Percentiles rank a stretch among this genome's conserved stretches.
These are phyloP conservation scores for Yasuhikotakia modesta DNA, from an alignment of 2,797 vertebrate species.

Conservation along the genomic window DNA sequence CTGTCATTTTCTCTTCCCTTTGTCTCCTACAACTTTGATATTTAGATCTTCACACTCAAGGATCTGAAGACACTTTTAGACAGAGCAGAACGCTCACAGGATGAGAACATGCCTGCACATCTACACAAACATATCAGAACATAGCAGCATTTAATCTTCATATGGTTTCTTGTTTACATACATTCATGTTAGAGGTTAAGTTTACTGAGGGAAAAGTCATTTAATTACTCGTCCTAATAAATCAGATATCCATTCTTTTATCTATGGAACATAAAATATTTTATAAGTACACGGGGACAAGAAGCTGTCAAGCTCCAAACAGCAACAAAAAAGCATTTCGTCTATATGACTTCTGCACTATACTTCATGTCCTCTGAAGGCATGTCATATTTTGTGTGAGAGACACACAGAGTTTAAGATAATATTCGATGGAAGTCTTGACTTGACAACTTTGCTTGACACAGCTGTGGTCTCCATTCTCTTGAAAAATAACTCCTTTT, in stretches of 20 bases:
- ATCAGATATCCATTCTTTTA: neutral
- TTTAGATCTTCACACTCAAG: constrained; percentile 40
- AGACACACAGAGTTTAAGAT: neutral
- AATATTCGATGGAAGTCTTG: neutral
- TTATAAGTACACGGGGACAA: neutral
- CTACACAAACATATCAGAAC: constrained; percentile 34
- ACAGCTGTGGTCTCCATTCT: neutral
- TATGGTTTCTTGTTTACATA: constrained; percentile 53
- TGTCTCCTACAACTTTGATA: constrained; percentile 41
- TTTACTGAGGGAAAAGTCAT: too few relatives aligned
- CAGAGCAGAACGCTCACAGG: constrained; percentile 1
- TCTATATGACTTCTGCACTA: neutral
- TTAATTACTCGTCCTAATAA: too few relatives aligned
- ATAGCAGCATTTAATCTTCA: constrained; percentile 68
- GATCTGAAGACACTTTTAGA: constrained; percentile 27
- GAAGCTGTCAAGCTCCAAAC: neutral
- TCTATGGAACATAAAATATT: neutral
- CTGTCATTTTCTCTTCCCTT: constrained; percentile 46
- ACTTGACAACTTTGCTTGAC: neutral
- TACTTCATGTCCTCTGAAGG: neutral
- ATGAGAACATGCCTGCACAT: neutral
- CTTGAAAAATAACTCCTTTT: constrained; percentile 36
- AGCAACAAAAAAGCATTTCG: neutral
- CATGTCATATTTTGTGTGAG: neutral
- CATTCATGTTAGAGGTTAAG: too few relatives aligned